Base-by-base conservation (phyloP, 2,888 invertebrate genomes). In the Acrobeloides nanus region DNA sequence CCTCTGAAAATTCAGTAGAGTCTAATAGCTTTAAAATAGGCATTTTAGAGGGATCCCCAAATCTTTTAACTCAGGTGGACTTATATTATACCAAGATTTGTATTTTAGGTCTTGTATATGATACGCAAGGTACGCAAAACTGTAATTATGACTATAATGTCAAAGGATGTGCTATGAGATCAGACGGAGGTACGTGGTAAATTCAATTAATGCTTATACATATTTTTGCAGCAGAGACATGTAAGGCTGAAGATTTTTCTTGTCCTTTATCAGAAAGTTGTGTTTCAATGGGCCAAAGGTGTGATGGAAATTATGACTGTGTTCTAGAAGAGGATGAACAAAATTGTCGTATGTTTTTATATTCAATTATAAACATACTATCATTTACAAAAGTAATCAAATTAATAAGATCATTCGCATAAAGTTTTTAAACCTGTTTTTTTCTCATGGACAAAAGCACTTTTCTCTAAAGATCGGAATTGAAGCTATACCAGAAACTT, bases 61-160 rank as follows among this genome's bases (percentile, higher is more conserved):
- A n/a, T n/a, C n/a, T n/a, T n/a, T n/a, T n/a, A n/a, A n/a, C n/a
- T n/a, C n/a, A n/a, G n/a, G n/a, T n/a, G n/a, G n/a, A n/a, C n/a
- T n/a, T n/a, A n/a, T n/a, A n/a, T n/a, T n/a, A n/a, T n/a, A n/a
- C n/a, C n/a, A n/a, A n/a, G n/a, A 12, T 48, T 2, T 45, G 8
- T 8, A 8, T 31, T 52, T 25, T 33, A 60, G 66, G 68, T 17
- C 59, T 72, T 17, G 72, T 72, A 1, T 72, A 64, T 49, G 71
- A 71, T 46, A 66, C 68, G 10, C 43, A 57, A 26, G 72, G 72
- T 20, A 72, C 72, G 1, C 70, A 73, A 49, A 73, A 72, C 48
- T 72, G 72, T 43, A 70, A 72, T 51, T 71, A 72, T 51, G 70
- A 72, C 45, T 72, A 63, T 49, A 71, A 72, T 44, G 68, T 72